Conservation (phyloP, 2,113 vertebrate genomes). For the Pyxicephalus adspersus region DNA sequence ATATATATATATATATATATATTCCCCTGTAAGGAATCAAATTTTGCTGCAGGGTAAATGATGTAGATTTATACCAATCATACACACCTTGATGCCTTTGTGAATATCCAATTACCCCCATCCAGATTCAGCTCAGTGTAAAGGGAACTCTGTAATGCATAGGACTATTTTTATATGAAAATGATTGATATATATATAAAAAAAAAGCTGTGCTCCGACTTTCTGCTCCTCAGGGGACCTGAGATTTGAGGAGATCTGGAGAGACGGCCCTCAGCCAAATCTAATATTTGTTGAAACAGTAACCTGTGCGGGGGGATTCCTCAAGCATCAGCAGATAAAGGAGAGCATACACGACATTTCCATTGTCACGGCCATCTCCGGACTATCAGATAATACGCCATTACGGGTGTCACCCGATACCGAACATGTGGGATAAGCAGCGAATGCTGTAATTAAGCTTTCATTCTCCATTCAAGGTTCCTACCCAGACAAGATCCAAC, state of each 20-base stretch:
- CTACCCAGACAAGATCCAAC: no score
- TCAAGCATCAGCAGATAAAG: not conserved
- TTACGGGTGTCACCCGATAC: not conserved
- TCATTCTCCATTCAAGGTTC: not conserved
- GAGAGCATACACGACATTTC: not conserved
- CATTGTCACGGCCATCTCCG: not conserved
- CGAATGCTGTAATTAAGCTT: not conserved
- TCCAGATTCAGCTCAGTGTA: not conserved
- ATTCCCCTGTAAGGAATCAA: no score
- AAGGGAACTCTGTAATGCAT: not conserved
- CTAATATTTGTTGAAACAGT: conserved; percentile 48
- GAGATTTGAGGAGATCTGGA: not conserved
- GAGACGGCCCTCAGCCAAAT: conserved; percentile 8
- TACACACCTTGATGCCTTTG: not conserved
- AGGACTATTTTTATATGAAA: conserved; percentile 19
- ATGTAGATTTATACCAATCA: not conserved
- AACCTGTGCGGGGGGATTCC: conserved; percentile 13
- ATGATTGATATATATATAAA: conserved; percentile 17
- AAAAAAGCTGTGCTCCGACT: conserved; percentile 13
- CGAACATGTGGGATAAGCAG: not conserved
- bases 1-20: no score
- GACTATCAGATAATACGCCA: not conserved
- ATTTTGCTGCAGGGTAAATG: not conserved
- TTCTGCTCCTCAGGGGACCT: conserved; percentile 3
- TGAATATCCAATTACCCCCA: not conserved